Conservation (phyloP, 2,113 vertebrate species). For the Pomatostomus ruficeps region DNA sequence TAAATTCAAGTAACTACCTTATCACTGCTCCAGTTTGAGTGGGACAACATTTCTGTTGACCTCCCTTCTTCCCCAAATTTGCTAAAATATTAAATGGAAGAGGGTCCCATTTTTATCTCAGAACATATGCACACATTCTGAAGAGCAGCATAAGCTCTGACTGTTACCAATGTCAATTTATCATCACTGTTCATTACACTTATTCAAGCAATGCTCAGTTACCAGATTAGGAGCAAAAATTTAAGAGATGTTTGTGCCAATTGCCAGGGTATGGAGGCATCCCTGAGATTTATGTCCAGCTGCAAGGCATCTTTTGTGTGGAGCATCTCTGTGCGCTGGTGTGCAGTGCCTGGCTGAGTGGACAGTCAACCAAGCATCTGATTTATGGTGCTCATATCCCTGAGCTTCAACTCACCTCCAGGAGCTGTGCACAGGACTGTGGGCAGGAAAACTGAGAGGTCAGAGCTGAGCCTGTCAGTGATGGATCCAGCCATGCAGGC, state of each 20-base stretch:
- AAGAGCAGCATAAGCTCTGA: background rate
- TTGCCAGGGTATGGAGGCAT: background rate
- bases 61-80: background rate
- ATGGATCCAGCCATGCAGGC: background rate
- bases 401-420: rapidly evolving
- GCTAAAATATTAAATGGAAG: background rate
- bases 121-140: background rate
- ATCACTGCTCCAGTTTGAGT: background rate
- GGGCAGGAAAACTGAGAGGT: background rate
- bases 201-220: background rate
- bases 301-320: background rate
- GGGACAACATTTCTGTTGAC: background rate
- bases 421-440: background rate
- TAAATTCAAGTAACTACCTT: background rate
- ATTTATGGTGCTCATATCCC: background rate
- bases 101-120: background rate
- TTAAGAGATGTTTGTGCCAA: background rate
- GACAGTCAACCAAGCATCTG: background rate
- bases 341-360: background rate
- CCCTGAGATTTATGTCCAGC: background rate
- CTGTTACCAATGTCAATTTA: background rate
- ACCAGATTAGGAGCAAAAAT: background rate
- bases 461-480: background rate
- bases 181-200: background rate
- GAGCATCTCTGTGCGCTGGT: background rate